A percentile compares a stretch with the other conserved stretches of the same genome.
phyloP scores from a whole-genome alignment of 64 coral and sea anemone genomes.

The Montipora sp. region DNA sequence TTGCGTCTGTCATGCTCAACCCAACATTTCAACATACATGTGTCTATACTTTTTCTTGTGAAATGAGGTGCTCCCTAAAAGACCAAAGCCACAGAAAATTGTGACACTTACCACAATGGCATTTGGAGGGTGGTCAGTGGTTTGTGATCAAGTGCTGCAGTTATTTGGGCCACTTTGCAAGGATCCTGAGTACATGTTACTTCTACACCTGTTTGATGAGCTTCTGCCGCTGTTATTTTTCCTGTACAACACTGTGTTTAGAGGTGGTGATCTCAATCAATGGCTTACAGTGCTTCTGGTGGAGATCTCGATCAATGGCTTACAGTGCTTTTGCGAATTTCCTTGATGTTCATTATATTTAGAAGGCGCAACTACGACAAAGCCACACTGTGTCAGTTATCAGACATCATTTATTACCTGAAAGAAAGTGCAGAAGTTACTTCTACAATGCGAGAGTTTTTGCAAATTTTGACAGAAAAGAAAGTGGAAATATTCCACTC shows the following conservation, averaged over 20 bases:
- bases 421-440: neutral
- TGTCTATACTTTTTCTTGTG: too few species aligned
- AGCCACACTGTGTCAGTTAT: neutral
- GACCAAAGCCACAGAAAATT: neutral
- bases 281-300: neutral
- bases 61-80: neutral
- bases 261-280: neutral
- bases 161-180: neutral
- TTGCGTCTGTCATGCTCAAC: too few species aligned
- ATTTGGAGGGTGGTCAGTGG: neutral
- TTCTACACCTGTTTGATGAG: neutral
- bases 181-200: neutral
- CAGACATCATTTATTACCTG: slow-evolving; percentile 46
- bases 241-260: neutral
- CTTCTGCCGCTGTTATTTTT: neutral
- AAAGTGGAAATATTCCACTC: slow-evolving; percentile 83
- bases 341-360: too few species aligned
- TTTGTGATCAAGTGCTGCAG: neutral
- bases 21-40: too few species aligned
- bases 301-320: neutral
- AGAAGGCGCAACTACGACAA: too few species aligned
- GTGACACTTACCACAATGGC: neutral
- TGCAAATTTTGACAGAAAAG: slow-evolving; percentile 57
- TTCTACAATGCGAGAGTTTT: neutral
- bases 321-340: neutral